Evolutionary conservation across 2,113 vertebrate genomes (phyloP).

Genomic region (Apodemus speciosus): DNA sequence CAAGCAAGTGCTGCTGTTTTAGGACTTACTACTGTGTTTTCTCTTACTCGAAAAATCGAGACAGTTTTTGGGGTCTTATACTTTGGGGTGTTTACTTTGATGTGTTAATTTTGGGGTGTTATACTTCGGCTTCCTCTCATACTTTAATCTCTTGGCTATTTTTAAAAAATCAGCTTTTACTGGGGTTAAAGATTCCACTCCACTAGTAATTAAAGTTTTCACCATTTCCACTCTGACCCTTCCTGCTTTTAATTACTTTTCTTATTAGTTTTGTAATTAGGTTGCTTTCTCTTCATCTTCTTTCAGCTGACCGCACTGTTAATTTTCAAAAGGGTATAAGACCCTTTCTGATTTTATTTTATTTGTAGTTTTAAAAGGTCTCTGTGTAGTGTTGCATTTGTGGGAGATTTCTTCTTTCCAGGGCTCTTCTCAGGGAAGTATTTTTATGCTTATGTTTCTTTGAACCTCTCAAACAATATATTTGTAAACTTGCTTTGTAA

Average conservation of each 20-base stretch:
- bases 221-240: background rate
- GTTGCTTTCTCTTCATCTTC: background rate
- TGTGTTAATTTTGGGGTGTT: background rate
- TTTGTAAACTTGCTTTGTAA: background rate
- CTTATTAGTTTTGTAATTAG: conserved; percentile 23
- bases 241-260: conserved; percentile 41
- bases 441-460: background rate
- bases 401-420: background rate
- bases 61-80: too few relatives aligned
- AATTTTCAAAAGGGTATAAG: background rate
- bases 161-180: background rate
- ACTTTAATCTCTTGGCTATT: background rate
- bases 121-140: background rate
- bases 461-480: conserved; percentile 27
- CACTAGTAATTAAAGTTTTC: conserved; percentile 12
- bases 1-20: background rate
- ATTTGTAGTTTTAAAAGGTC: too few relatives aligned
- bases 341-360: conserved; percentile 21
- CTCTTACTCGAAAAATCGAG: background rate
- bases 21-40: background rate
- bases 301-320: conserved; percentile 27
- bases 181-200: background rate
- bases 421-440: background rate
- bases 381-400: background rate
- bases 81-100: background rate